These are phyloP conservation scores for Spatulosminthurus flaviceps DNA, from an alignment of 2,888 invertebrate genomes.

Conservation along the genomic window DNA sequence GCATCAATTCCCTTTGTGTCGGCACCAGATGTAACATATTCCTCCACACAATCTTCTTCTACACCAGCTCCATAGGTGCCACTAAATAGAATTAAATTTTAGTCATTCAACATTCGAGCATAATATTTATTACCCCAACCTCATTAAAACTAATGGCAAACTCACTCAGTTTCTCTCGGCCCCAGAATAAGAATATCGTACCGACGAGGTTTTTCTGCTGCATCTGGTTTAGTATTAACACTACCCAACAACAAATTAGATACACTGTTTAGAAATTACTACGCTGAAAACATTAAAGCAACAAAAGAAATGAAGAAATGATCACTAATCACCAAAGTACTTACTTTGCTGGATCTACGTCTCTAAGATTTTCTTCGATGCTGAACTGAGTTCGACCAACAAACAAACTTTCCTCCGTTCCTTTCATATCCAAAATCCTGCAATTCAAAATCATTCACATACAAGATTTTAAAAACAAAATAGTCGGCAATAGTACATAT, in stretches of 20 bases:
- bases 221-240: not conserved
- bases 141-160: too few species aligned
- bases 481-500: too few species aligned
- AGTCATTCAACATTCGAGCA: too few species aligned
- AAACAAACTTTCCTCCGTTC: not conserved
- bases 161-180: not conserved
- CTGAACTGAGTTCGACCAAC: not conserved
- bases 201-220: not conserved
- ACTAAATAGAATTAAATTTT: not conserved
- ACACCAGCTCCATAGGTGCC: not conserved
- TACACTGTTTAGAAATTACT: too few species aligned
- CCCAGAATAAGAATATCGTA: not conserved
- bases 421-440: constrained; percentile 9
- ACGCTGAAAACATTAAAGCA: too few species aligned
- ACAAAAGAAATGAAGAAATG: too few species aligned
- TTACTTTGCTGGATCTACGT: not conserved
- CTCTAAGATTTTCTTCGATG: not conserved
- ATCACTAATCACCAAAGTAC: too few species aligned
- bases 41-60: not conserved
- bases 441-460: not conserved
- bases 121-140: too few species aligned
- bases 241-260: too few species aligned
- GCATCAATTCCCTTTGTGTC: not conserved
- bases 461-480: not conserved
- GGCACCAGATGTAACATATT: not conserved